Percentiles rank a stretch among this genome's conserved stretches.
Evolutionary conservation across 2,113 vertebrate genomes (phyloP).

Genomic region (Fukomys damarensis): DNA sequence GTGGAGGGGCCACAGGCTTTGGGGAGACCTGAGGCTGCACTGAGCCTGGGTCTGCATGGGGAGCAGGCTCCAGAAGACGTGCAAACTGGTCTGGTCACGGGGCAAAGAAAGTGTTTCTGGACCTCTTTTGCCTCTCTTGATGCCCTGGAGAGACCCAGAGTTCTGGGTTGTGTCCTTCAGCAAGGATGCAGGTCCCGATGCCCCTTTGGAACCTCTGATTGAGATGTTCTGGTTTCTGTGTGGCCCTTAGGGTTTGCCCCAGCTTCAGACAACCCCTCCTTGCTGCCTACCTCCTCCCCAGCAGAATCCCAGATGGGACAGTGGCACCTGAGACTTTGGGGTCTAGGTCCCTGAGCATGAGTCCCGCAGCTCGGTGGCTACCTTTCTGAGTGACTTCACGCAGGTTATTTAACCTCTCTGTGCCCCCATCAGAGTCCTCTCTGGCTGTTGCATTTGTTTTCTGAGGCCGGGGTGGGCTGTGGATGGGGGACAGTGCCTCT

Average conservation of each 20-base stretch:
- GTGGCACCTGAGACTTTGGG: background rate
- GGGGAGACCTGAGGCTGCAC: background rate
- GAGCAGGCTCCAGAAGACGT: background rate
- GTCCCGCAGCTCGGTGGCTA: background rate
- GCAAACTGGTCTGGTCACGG: accelerated
- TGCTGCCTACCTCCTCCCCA: background rate
- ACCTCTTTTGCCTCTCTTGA: background rate
- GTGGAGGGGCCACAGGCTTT: background rate
- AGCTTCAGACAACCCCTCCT: background rate
- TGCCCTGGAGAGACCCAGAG: too few relatives aligned
- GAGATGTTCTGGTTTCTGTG: background rate
- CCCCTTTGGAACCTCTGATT: background rate
- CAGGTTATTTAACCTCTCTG: constrained; percentile 13
- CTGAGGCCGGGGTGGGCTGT: background rate
- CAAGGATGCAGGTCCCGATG: background rate
- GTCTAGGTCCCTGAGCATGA: background rate
- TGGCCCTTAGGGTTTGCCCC: background rate
- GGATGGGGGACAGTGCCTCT: background rate
- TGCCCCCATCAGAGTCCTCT: background rate
- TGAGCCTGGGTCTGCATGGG: accelerated
- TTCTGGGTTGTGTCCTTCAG: background rate
- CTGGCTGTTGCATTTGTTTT: background rate
- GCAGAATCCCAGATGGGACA: background rate
- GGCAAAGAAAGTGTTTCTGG: background rate
- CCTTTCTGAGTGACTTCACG: background rate